Conservation (phyloP, 1,140 invertebrate genomes). For the Drosophila kurseongensis region DNA sequence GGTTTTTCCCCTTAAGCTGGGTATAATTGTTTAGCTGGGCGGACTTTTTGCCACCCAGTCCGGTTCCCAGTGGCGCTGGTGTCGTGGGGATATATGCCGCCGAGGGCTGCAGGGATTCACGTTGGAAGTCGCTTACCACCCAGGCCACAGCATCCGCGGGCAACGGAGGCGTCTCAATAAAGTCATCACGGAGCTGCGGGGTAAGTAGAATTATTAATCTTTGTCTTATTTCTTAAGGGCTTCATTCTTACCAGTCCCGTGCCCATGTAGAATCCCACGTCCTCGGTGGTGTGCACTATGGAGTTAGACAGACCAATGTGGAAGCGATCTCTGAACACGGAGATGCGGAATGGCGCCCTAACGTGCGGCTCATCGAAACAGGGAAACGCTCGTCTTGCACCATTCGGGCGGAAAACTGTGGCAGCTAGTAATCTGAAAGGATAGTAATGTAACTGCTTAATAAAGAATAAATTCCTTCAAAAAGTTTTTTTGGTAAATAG, state of each 20-base stretch:
- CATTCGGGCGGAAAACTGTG: conserved; percentile 98
- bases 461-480: conserved; percentile 12
- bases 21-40: conserved; percentile 77
- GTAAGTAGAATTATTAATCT: background rate
- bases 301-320: conserved; percentile 96
- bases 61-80: conserved; percentile 48
- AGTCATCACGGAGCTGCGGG: conserved; percentile 77
- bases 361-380: conserved; percentile 99
- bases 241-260: conserved; percentile 88
- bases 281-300: conserved; percentile 94
- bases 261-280: conserved; percentile 94
- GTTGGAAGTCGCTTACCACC: conserved; percentile 84
- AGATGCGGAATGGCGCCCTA: conserved; percentile 96
- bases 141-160: conserved; percentile 83
- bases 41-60: conserved; percentile 64
- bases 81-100: conserved; percentile 80
- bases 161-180: conserved; percentile 83
- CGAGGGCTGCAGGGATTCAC: conserved; percentile 80
- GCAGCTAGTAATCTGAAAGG: conserved; percentile 93
- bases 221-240: background rate
- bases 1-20: conserved; percentile 75
- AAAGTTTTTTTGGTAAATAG: background rate
- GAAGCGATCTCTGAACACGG: conserved; percentile 93
- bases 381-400: conserved; percentile 97
- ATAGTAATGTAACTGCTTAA: background rate